Evolutionary conservation across 2,797 vertebrate genomes (phyloP).

Genomic region (Phalanger gymnotis): DNA sequence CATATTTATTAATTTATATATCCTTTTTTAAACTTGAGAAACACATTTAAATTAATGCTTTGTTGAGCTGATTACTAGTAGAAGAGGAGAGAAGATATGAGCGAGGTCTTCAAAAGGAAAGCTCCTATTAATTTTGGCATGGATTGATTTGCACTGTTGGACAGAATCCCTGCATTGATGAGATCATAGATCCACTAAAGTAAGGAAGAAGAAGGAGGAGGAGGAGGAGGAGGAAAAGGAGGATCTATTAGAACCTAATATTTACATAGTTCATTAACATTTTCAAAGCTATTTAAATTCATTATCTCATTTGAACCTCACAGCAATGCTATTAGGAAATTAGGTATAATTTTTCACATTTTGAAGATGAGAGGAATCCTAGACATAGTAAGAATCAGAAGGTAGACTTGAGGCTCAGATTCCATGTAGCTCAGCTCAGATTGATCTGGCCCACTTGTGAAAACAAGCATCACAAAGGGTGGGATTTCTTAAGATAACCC

Average conservation of each 20-base stretch:
- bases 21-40: not conserved
- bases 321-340: not conserved
- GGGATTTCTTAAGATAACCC: no score
- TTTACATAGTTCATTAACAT: not conserved
- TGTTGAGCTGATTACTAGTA: not conserved
- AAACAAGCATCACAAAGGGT: no score
- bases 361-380: no score
- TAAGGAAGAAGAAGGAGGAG: not conserved
- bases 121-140: not conserved
- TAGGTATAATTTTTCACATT: not conserved
- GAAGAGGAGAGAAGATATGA: not conserved
- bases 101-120: not conserved
- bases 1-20: not conserved
- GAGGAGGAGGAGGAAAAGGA: no score
- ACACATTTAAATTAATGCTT: not conserved
- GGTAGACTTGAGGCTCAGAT: no score
- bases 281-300: not conserved
- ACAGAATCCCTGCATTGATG: not conserved
- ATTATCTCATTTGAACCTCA: not conserved
- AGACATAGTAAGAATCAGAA: not conserved
- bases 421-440: no score
- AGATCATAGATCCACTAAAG: not conserved
- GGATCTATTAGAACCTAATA: not conserved
- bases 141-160: not conserved
- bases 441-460: no score